These are phyloP conservation scores for Cyrtorhinus lividipennis DNA, from an alignment of 1,140 invertebrate species.

Conservation along the genomic window DNA sequence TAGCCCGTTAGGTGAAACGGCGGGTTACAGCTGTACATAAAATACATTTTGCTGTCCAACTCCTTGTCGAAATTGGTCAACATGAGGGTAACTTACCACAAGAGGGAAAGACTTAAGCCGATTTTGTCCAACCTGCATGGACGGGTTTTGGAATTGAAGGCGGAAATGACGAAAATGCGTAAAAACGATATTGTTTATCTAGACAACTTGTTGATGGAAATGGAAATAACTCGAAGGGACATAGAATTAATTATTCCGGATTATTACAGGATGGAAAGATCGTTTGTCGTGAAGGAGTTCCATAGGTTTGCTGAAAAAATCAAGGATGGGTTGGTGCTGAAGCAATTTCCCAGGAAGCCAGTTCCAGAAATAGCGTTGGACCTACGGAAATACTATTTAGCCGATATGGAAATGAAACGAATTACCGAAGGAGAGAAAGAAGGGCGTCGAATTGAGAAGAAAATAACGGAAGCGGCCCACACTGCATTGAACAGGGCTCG, in stretches of 20 bases:
- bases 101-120: background rate
- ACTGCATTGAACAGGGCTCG: background rate
- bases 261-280: background rate
- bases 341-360: background rate
- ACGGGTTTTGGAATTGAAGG: background rate
- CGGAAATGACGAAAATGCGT: background rate
- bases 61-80: background rate
- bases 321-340: background rate
- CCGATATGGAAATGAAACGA: background rate
- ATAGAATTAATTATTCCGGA: background rate
- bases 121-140: background rate
- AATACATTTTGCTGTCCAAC: conserved; percentile 3
- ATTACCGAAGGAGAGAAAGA: background rate
- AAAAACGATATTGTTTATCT: background rate
- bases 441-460: background rate
- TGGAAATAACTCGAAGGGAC: background rate
- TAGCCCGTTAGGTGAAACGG: too few relatives aligned
- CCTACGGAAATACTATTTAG: background rate
- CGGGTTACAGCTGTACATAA: background rate
- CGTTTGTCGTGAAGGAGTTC: background rate
- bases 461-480: background rate
- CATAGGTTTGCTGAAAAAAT: background rate
- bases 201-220: background rate
- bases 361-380: background rate
- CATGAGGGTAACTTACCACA: background rate